A percentile compares a stretch with the other conserved stretches of the same genome.
phyloP scores from a whole-genome alignment of 2,888 invertebrate genomes.

The Aphelenchoides bicaudatus region DNA sequence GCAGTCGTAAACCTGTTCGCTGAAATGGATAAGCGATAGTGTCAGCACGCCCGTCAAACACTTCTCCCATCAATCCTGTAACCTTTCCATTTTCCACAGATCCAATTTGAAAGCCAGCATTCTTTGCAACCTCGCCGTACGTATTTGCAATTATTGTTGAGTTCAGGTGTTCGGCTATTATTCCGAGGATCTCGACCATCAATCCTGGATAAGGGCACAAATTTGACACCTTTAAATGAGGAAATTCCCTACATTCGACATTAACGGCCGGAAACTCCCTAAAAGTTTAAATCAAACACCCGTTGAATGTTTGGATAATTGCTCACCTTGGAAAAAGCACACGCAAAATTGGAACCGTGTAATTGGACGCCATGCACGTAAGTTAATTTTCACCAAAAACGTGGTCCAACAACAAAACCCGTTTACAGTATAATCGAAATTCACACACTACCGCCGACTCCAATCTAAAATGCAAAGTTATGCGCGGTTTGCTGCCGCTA shows the following conservation, averaged over 20 bases:
- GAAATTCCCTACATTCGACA: slow-evolving; percentile 2
- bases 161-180: slow-evolving; percentile 6
- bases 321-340: background rate
- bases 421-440: no score
- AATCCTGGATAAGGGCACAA: slow-evolving; percentile 17
- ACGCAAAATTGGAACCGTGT: slow-evolving; percentile 8
- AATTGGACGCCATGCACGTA: slow-evolving; percentile 10
- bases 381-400: no score
- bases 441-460: no score
- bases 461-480: no score
- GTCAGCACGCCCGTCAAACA: background rate
- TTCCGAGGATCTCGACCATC: slow-evolving; percentile 6
- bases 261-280: slow-evolving; percentile 11
- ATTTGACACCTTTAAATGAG: slow-evolving; percentile 1
- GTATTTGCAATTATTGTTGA: slow-evolving; percentile 2
- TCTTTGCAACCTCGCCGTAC: background rate
- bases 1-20: background rate
- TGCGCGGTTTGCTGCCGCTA: no score
- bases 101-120: background rate
- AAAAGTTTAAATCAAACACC: no score
- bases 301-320: no score
- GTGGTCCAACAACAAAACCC: no score
- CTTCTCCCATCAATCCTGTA: slow-evolving; percentile 4
- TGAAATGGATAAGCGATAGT: slow-evolving; percentile 18
- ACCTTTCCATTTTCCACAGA: slow-evolving; percentile 2